Base-by-base conservation (phyloP, 1,140 invertebrate species). In the Meloidogyne exigua region DNA sequence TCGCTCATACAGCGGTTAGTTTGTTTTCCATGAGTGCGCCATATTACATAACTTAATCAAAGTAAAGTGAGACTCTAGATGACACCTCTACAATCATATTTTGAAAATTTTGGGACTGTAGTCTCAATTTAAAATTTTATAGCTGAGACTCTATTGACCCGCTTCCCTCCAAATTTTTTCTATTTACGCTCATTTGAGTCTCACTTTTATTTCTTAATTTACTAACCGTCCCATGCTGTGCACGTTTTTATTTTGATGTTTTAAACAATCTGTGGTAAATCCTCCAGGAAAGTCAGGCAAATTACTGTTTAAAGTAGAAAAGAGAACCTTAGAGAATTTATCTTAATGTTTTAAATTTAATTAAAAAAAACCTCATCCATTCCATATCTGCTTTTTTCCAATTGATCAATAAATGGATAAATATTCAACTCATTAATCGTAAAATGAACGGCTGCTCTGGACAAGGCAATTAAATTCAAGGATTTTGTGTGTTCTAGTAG, bases 361-460 rank as follows among this genome's bases (percentile, higher is more conserved):
- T 62, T 25, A 69, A 13, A 76, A 21, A 25, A 32, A 32, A 80
- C 67, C 42, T 81, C 80, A 67, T 81, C 80, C 28, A 82, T 66
- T 63, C 80, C 81, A 28, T 66, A 82, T 39, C 44, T 49, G n/a
- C 42, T 70, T 42, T 69, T 39, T 13, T 81, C 76, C 9, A 81
- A 25, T 39, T 70, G 39, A 10, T 80, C 64, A 23, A 81, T 75
- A 18, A 80, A 68, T 15, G 15, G 11, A 23, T 66, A 28, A 21
- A 81, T 13, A 26, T 63, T 65, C 3, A 81, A 72, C 28, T 82
- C 62, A 21, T 75, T 42, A n/a, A 81, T 13, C 9, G 68, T n/a
- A 72, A 74, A 81, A 12, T 81, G 44, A 1, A 81, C 80, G 18
- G 80, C 80, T 11, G 42, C 21, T 11, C 80, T 64, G 25, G 80